Conservation (phyloP, 2,113 vertebrate genomes). For the Microcebus tavaratra region DNA sequence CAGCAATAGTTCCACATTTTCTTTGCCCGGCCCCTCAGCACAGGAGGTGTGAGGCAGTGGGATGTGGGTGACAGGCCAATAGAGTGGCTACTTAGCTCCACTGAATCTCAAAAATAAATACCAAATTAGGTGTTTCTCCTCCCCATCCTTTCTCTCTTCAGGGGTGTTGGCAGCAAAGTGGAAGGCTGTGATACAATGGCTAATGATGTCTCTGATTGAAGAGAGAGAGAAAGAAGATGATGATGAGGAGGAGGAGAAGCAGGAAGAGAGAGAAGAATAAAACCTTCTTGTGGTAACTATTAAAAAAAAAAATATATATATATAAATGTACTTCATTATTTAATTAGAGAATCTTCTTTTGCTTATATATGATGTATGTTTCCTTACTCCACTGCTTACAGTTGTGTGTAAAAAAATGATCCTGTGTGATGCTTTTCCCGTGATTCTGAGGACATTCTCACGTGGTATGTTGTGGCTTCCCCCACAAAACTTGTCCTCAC, state of each 20-base stretch:
- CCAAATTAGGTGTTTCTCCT: background rate
- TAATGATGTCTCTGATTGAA: background rate
- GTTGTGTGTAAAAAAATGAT: background rate
- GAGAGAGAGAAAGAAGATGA: background rate
- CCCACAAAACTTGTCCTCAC: background rate
- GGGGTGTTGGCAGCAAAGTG: conserved; percentile 39
- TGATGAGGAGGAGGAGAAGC: too few relatives aligned
- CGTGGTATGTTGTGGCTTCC: too few relatives aligned
- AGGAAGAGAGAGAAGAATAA: background rate
- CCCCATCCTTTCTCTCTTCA: background rate
- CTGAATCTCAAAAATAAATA: background rate
- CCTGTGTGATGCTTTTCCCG: background rate
- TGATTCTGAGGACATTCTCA: background rate
- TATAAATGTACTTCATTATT: background rate
- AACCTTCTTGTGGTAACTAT: background rate
- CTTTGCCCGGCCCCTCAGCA: background rate
- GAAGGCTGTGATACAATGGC: conserved; percentile 38
- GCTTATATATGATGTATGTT: background rate
- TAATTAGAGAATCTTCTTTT: background rate
- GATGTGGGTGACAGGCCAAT: background rate
- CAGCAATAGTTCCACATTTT: background rate
- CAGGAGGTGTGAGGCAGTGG: too few relatives aligned
- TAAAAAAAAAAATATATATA: background rate
- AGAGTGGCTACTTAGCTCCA: background rate
- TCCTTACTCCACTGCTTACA: background rate